Base-by-base conservation (phyloP, 2,888 invertebrate genomes). In the Xestia xanthographa region DNA sequence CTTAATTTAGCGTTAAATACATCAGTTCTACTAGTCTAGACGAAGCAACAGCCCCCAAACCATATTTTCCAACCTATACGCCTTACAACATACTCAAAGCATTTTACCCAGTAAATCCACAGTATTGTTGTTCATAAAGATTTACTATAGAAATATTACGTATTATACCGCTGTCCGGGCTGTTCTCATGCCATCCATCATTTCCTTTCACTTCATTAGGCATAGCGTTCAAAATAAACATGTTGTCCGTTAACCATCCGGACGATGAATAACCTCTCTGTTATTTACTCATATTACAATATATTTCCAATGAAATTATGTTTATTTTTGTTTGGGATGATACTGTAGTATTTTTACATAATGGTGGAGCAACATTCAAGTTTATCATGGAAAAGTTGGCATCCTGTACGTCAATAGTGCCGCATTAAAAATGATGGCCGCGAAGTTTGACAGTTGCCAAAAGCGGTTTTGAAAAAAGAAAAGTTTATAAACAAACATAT, bases 151-250 rank as follows among this genome's bases (percentile, higher is more conserved):
- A 91, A 90, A 92, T 90, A 88, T 90, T 90, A 87, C 82, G 86
- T 86, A 93, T 90, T 88, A 90, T 90, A 91, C 87, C 90, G 90
- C 86, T 87, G 90, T 90, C 89, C 85, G 87, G 86, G 86, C 87
- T 90, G 88, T 88, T 88, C 86, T 89, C 88, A 84, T 90, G 89
- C 91, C 95, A 95, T 96, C 94, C 92, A 95, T 96, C 95, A 96
- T 95, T 92, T 91, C 91, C 93, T 94, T 91, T 94, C 95, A 95
- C 94, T 94, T 96, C 96, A 96, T 95, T 95, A 95, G 89, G 91
- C 92, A 92, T 92, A 90, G 87, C 92, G 91, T 92, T 91, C 91
- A 90, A 91, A 92, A 92, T 93, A 92, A 92, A 90, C 92, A 91
- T 91, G 93, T 91, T 93, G 92, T 92, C 89, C 91, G 92, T 86